Evolutionary conservation across 2,113 vertebrate genomes (phyloP), one percentile per base, ranked within the genome.

Genomic region (Siniperca knerii): DNA sequence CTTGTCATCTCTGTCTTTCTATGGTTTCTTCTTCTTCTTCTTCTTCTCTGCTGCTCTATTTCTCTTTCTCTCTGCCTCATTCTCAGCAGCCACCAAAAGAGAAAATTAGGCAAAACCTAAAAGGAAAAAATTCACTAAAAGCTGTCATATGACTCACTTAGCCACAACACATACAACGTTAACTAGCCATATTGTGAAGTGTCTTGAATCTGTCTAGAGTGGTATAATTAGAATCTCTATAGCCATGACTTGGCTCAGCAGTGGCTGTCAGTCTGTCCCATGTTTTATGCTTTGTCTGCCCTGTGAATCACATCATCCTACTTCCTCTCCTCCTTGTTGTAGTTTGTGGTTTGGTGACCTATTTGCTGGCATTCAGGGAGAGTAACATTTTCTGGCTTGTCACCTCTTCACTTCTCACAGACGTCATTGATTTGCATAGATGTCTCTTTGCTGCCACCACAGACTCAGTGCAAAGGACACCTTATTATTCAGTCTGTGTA

Each of bases 271-370:
- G 29, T 75, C 40, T 48, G 58, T 77, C 77, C 40, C 42, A 64
- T 48, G 44, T 83, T 76, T 80, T 46, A 64, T 62, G 66, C 35
- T 61, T 71, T 80, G 76, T 77, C 65, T 82, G 44, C 57, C 10
- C 25, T 15, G 18, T 72, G 70, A 87, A 72, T 90, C 75, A 61
- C 86, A 73, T 69, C 69, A n/a, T 33, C 62, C 48, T 40, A 4
- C 85, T 75, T 48, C 54, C 77, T 61, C 40, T 55, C 50, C 57
- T 74, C 46, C 35, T 48, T 6, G 4, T 21, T 52, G 33, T 9
- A 50, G 75, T 23, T 86, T 87, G 79, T 77, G 82, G 82, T 85
- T 92, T 50, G 35, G 40, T 92, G 92, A 91, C 91, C 89, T 89
- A 89, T 81, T 92, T 91, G 75, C 86, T 65, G 1, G 76, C 75